Evolutionary conservation across 1,140 invertebrate genomes (phyloP).

Genomic region (Luehdorfia chinensis): DNA sequence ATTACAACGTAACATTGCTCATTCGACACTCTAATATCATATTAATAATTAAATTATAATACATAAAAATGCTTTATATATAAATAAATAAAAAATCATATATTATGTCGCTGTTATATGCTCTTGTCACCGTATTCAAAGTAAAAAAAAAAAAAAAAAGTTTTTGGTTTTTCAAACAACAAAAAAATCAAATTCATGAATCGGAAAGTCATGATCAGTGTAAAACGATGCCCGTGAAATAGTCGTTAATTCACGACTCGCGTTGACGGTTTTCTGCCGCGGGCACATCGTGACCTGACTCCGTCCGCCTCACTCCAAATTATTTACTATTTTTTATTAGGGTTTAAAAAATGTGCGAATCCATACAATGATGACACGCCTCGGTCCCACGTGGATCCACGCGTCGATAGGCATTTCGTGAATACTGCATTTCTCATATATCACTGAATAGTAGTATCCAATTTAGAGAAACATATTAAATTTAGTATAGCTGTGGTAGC

Average conservation of each 20-base stretch:
- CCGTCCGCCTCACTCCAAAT: constrained; percentile 47
- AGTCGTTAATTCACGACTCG: constrained; percentile 64
- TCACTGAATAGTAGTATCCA: constrained; percentile 19
- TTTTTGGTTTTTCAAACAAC: no score
- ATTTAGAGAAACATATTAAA: no score
- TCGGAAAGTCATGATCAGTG: constrained; percentile 31
- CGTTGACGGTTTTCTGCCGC: constrained; percentile 50
- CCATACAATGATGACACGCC: constrained; percentile 52
- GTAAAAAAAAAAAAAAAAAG: no score
- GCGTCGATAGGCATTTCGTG: constrained; percentile 63
- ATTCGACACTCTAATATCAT: no score
- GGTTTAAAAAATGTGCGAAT: constrained; percentile 67
- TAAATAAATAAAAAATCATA: no score
- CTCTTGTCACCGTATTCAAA: no score
- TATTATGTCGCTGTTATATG: no score
- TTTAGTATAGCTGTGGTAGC: no score
- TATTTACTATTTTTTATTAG: constrained; percentile 72
- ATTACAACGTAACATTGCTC: no score
- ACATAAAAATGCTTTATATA: no score
- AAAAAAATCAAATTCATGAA: no score
- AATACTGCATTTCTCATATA: constrained; percentile 31
- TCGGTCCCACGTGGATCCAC: constrained; percentile 61
- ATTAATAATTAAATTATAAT: no score
- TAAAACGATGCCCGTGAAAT: constrained; percentile 36
- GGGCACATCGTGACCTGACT: constrained; percentile 65